Conservation (phyloP, 1,140 invertebrate genomes). For the Zaprionus tsacasi region DNA sequence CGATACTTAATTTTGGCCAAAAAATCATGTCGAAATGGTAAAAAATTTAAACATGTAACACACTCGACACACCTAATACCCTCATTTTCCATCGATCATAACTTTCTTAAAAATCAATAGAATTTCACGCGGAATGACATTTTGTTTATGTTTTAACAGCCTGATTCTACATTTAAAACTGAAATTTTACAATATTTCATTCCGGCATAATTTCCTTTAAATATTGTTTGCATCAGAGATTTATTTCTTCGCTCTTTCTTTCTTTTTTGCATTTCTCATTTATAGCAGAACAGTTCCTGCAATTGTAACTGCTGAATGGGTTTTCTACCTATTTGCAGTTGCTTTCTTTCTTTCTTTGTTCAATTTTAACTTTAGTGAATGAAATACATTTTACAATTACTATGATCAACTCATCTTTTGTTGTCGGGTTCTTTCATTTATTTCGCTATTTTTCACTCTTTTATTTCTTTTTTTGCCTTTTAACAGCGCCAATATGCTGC, state of each 20-base stretch:
- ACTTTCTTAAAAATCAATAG: too few species aligned
- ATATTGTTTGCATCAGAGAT: neutral
- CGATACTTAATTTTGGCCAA: too few species aligned
- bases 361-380: constrained; percentile 22
- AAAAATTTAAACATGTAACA: too few species aligned
- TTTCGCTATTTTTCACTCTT: constrained; percentile 31
- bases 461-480: constrained; percentile 27
- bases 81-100: too few species aligned
- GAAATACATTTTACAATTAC: constrained; percentile 17
- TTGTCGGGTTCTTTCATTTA: constrained; percentile 24
- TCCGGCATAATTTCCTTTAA: neutral
- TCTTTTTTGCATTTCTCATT: constrained; percentile 3
- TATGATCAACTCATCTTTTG: constrained; percentile 30
- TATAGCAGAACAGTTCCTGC: neutral
- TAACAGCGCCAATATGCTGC: constrained; percentile 48
- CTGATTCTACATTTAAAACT: too few species aligned
- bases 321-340: neutral
- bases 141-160: too few species aligned
- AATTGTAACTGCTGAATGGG: constrained; percentile 1
- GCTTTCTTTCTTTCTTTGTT: constrained; percentile 13
- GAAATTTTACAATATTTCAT: too few species aligned
- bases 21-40: too few species aligned
- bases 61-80: too few species aligned
- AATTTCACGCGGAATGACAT: too few species aligned
- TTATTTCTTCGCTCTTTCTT: neutral